Evolutionary conservation across 2,113 vertebrate genomes (phyloP).

Genomic region (Tichodroma muraria): DNA sequence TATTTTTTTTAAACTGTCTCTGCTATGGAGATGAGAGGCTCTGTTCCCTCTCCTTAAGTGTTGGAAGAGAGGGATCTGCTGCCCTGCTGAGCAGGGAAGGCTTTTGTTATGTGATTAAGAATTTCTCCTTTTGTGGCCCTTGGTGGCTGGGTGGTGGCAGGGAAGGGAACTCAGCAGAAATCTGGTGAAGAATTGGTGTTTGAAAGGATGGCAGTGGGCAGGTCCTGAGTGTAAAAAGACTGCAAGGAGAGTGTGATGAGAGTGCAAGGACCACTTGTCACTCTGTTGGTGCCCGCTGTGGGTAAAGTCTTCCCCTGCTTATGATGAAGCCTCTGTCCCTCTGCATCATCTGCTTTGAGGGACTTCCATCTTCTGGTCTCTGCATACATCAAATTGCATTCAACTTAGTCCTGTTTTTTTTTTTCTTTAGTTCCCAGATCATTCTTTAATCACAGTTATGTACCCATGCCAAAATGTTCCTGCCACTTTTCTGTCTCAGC

Average conservation of each 20-base stretch:
- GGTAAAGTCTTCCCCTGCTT: neutral
- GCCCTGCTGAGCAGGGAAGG: neutral
- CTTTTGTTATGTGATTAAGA: neutral
- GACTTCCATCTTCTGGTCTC: neutral
- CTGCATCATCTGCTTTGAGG: neutral
- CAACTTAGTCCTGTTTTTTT: neutral
- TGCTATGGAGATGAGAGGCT: neutral
- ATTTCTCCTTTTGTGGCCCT: neutral
- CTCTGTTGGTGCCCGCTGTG: neutral
- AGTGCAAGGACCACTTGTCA: neutral
- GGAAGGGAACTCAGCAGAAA: neutral
- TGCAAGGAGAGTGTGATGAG: neutral
- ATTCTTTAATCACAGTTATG: neutral
- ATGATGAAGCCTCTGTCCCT: neutral
- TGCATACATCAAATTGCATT: neutral
- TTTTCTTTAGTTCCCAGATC: neutral
- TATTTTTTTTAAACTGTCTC: neutral
- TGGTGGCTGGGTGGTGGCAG: neutral
- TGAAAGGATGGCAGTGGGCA: neutral
- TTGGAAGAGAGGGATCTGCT: neutral
- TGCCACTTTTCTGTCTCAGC: neutral
- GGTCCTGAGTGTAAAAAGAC: neutral
- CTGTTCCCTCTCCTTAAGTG: neutral
- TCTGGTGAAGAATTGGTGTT: neutral
- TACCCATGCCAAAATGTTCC: neutral